Evolutionary conservation across 37 sponge, comb jelly and placozoan species (phyloP), one percentile per base, ranked within the genome.

Genomic region (Beroe ovata): DNA sequence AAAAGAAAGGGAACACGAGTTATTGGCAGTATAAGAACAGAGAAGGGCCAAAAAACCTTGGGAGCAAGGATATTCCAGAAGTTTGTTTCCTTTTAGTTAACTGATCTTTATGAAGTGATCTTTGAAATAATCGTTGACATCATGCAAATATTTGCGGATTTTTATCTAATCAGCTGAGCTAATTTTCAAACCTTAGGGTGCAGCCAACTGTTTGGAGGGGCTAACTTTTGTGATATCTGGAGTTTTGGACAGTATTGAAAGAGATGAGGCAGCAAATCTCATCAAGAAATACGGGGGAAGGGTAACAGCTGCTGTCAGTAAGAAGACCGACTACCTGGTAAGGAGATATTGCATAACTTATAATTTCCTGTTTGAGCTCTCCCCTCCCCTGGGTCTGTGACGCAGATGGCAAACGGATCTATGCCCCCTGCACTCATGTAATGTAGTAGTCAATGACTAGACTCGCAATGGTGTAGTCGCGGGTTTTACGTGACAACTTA

Each of bases 241-340:
- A 16, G 99, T 94, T 64, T 90, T 95, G 71, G 99, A 98, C 60
- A 93, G 93, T 0, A 84, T 95, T 38, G 94, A 98, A 90, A 72
- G 99, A 60, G 99, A 98, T 29, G 92, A 92, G 34, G 93, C 94
- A 0, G 36, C 60, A 26, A 93, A 94, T 23, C 64, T 95, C 60
- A 90, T 98, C 38, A 91, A 93, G 93, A 89, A 60, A 59, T 94
- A 94, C 81, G 99, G 99, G 0, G 99, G 99, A 2, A 91, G 91
- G 54, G 95, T 98, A 59, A 93, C 96, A 0, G 25, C 35, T 23
- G 72, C 63, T 41, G 30, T 98, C 62, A 96, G 99, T 64, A 92
- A 92, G 92, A 93, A 91, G 89, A 96, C 96, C 33, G 91, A 88
- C 61, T 95, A 96, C 64, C 20, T 95, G 35, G 94, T 77, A 40